A percentile compares a stretch with the other conserved stretches of the same genome.
phyloP scores from a whole-genome alignment of 2,888 invertebrate genomes.

The Aporophyla lueneburgensis region DNA sequence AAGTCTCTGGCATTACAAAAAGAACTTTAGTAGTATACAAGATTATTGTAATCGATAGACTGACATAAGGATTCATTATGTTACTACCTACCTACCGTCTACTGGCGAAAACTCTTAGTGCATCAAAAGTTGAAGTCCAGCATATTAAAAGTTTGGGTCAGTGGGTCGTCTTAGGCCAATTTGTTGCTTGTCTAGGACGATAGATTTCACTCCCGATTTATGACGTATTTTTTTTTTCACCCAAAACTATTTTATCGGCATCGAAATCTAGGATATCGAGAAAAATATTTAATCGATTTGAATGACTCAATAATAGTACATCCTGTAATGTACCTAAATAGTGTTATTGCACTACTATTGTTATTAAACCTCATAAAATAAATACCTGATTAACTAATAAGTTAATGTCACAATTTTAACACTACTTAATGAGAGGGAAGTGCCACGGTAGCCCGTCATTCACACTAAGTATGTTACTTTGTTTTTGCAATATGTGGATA shows the following conservation, averaged over 20 bases:
- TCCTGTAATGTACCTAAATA: slow-evolving; percentile 16
- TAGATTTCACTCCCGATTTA: not conserved
- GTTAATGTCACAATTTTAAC: not conserved
- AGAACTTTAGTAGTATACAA: not conserved
- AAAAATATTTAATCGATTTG: slow-evolving; percentile 21
- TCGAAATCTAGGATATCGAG: not conserved
- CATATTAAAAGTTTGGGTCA: not conserved
- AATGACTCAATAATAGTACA: slow-evolving; percentile 11
- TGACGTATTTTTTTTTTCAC: not conserved
- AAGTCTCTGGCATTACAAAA: too few species aligned
- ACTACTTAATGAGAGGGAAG: not conserved
- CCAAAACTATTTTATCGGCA: not conserved
- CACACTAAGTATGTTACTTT: too few species aligned
- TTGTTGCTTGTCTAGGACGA: not conserved
- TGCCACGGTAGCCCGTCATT: too few species aligned
- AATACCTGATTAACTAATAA: slow-evolving; percentile 4
- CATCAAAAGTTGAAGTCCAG: not conserved
- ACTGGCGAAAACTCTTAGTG: not conserved
- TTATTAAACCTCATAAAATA: slow-evolving; percentile 12
- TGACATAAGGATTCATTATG: slow-evolving; percentile 26
- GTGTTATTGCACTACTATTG: slow-evolving; percentile 20
- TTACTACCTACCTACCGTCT: not conserved
- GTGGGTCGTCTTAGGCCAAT: not conserved
- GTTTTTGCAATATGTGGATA: too few species aligned
- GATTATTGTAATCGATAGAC: slow-evolving; percentile 16